Evolutionary conservation across 2,797 vertebrate genomes (phyloP), one percentile per base, ranked within the genome.

Genomic region (Gadopsis marmoratus): DNA sequence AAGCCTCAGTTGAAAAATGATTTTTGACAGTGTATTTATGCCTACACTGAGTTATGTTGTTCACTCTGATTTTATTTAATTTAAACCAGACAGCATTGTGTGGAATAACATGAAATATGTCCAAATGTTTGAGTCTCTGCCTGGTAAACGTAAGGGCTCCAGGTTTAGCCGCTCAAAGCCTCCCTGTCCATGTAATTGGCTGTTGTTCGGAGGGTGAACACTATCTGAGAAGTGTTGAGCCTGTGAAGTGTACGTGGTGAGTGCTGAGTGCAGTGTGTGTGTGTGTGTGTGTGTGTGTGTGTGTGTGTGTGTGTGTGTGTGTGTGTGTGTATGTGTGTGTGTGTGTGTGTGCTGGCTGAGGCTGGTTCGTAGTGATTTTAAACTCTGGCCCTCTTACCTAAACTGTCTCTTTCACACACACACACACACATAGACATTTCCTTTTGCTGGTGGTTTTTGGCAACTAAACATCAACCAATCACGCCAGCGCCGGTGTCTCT

Each of bases 191-290:
- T 61, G 83, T 86, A 85, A 91, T 86, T 88, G 87, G 80, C 78
- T 59, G 81, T 78, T 90, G 90, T 89, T 88, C 68, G 19, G 60
- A 79, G 74, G 37, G 74, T 91, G 89, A 93, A 92, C 88, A 85
- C 76, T 67, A 78, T 87, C 87, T 76, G 89, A 80, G 88, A 81
- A 84, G 91, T 85, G 91, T 87, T 92, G 90, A 93, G 83, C 83
- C 54, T 35, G 71, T 85, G 23, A 82, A 93, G 89, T 88, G 85
- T 75, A 59, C 41, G 17, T 63, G 14, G 59, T 48, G 37, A 78
- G 78, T 68, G 89, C 53, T 74, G 72, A 82, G 80, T 54, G 83
- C 71, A 63, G 39, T 63, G 73, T 73, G 86, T 71, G 77, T 61
- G 19, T 23, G 7, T 35, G 26, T 26, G 7, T 68, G 41, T 43